phyloP scores from a whole-genome alignment of 2,888 invertebrate species.

The Ypsolopha sequella region DNA sequence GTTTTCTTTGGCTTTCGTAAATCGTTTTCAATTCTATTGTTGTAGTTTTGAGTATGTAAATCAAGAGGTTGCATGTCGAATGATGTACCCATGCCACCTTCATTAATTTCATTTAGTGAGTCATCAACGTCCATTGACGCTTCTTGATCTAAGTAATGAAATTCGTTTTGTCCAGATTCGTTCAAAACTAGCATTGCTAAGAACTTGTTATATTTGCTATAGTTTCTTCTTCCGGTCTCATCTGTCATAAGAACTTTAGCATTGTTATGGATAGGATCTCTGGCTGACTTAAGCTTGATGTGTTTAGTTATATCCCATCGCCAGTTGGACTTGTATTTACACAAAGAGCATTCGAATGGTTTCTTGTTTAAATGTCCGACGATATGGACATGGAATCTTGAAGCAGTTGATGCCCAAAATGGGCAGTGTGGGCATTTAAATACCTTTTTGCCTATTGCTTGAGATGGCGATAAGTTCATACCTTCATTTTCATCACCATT shows the following conservation, averaged over 20 bases:
- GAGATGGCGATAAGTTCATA: constrained; percentile 72
- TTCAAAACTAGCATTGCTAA: constrained; percentile 75
- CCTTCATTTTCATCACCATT: constrained; percentile 62
- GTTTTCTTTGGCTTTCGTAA: constrained; percentile 73
- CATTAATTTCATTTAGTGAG: constrained; percentile 56
- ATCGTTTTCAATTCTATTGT: constrained; percentile 31
- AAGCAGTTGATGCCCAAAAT: constrained; percentile 94
- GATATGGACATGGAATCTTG: constrained; percentile 93
- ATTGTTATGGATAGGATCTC: constrained; percentile 84
- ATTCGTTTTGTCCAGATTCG: constrained; percentile 65
- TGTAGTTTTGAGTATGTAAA: constrained; percentile 54
- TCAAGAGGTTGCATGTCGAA: constrained; percentile 74
- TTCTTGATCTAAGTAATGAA: constrained; percentile 52
- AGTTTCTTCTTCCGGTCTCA: constrained; percentile 90
- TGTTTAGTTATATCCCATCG: constrained; percentile 98
- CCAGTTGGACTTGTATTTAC: constrained; percentile 96
- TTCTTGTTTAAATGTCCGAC: constrained; percentile 93
- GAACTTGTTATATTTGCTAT: constrained; percentile 93
- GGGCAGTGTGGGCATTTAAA: constrained; percentile 94
- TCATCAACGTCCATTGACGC: constrained; percentile 55
- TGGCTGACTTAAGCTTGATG: constrained; percentile 88
- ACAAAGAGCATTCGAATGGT: constrained; percentile 95
- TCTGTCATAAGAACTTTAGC: constrained; percentile 92
- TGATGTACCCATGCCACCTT: constrained; percentile 32
- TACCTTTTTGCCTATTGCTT: constrained; percentile 80